Evolutionary conservation across 2,888 invertebrate species (phyloP), one percentile per base, ranked within the genome.

Genomic region (Drosophila prostipennis): DNA sequence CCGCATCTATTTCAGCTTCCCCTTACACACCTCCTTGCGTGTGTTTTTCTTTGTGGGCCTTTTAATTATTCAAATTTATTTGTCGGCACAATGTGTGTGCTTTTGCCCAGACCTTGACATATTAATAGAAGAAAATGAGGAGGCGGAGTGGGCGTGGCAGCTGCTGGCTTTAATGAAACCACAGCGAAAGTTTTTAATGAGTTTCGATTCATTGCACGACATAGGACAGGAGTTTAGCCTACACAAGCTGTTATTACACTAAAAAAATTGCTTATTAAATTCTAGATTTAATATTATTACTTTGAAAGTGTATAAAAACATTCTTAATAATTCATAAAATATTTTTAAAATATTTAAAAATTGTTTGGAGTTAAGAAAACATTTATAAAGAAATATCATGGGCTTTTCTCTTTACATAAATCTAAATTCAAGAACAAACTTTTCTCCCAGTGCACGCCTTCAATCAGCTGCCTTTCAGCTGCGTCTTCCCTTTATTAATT

Each of bases 51-150:
- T 70, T 83, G 85, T 82, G 60, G 67, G 78, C 63, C 70, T 57
- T 86, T 82, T 82, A 82, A 82, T 88, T 82, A 82, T 82, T 82
- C 76, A 88, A 88, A 88, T 88, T 88, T 82, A 76, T 88, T 78
- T 88, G 80, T 85, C 84, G 64, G 69, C 88, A 60, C 57, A 78
- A 57, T 79, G 64, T 74, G 79, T 74, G 79, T 68, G 80, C 39
- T 36, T 52, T 57, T 45, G 51, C 40, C 42, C 23, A 60, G 58
- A 29, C 63, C 67, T 64, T 74, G 55, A 74, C 61, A 54, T 72
- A 60, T 72, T 74, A 71, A 74, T 67, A 65, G 67, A 46, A 74
- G 74, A 56, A 26, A 67, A 52, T 69, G 64, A 6, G 42, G 29
- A 49, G 60, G 45, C 36, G 29, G 29, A 39, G 14, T 40, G 23